Evolutionary conservation across 2,113 vertebrate genomes (phyloP), one percentile per base, ranked within the genome.

Genomic region (Cryptoleucopteryx plumbea): DNA sequence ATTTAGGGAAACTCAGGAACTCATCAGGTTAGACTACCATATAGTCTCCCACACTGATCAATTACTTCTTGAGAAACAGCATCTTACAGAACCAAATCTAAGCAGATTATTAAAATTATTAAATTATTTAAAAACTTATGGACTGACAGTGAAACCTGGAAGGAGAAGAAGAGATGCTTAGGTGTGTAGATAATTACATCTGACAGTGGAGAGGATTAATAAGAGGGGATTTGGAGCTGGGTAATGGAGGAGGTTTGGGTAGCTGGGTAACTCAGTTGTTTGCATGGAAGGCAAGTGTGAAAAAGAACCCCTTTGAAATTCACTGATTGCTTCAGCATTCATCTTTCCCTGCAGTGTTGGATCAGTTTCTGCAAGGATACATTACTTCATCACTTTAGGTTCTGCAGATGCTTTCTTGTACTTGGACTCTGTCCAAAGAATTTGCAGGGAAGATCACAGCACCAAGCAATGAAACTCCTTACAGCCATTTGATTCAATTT

Each of bases 21-120:
- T 71, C n/a, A 27, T 42, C 22, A 32, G 13, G 15, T 67, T 82
- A 71, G 38, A 38, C 31, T 62, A 6, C 50, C 36, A 31, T 26
- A 32, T 2, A 52, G 27, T 47, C 34, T 70, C 34, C 10, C 16
- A 43, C 0, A 0, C 7, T 61, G 45, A 48, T 53, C 6, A 75
- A 59, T 45, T 47, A 5, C 13, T 58, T 82, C 38, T 80, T 80
- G 61, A 72, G 32, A 88, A 78, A 66, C 6, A 78, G 7, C 13
- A 32, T 18, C 11, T 61, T 71, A 80, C 13, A 65, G 48, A 91
- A 55, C 50, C 22, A 84, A 65, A 32, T 36, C 13, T 34, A 87
- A 70, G 22, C 21, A 48, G 32, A 31, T 59, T 32, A 45, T 67
- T 56, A 86, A 79, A 91, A 53, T 32, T 19, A 80, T 40, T 5